These are phyloP conservation scores for Balaeniceps rex DNA, from an alignment of 2,113 vertebrate species.

Conservation along the genomic window DNA sequence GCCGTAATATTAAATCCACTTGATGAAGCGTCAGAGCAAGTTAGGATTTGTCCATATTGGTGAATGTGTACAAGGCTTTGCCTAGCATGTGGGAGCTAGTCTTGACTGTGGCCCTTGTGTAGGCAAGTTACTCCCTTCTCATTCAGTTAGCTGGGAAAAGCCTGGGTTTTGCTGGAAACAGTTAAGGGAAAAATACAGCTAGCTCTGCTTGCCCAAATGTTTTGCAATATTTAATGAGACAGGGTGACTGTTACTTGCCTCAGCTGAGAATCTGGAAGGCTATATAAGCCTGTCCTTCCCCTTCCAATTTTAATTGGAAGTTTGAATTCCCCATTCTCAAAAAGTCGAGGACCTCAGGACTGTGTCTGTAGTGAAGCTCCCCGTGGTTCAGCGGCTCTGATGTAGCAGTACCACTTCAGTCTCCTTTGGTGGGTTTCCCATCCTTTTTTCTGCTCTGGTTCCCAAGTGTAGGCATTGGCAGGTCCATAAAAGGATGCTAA, in stretches of 20 bases:
- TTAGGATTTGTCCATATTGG: not conserved
- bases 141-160: not conserved
- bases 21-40: not conserved
- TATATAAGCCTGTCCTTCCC: not conserved
- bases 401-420: not conserved
- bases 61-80: not conserved
- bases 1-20: not conserved
- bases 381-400: not conserved
- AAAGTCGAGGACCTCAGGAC: not conserved
- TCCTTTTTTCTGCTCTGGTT: not conserved
- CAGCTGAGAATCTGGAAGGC: not conserved
- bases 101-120: not conserved
- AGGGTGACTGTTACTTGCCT: not conserved
- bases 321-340: not conserved
- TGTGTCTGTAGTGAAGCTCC: not conserved
- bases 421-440: not conserved
- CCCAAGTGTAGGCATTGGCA: not conserved
- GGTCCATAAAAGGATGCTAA: not conserved
- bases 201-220: not conserved
- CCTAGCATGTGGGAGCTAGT: slow-evolving; percentile 28
- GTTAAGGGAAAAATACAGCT: not conserved
- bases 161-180: not conserved
- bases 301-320: not conserved
- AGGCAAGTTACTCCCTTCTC: not conserved
- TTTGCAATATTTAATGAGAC: not conserved